A percentile compares a stretch with the other conserved stretches of the same genome.
These are phyloP conservation scores for Babyrousa celebensis DNA, from an alignment of 2,797 vertebrate genomes.

Conservation along the genomic window DNA sequence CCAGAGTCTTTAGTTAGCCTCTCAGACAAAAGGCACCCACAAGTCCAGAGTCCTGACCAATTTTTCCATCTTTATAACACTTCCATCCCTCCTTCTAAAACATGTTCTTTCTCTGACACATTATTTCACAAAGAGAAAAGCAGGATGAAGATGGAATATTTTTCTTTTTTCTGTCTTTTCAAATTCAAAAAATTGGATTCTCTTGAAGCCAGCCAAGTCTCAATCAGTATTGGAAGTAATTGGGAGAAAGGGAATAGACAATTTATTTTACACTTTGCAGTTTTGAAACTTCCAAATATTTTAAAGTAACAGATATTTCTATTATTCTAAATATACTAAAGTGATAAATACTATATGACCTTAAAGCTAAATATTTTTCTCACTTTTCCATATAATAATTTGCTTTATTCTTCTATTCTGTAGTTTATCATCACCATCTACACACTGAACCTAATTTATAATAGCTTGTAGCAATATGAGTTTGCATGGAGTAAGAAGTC, in stretches of 20 bases:
- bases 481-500: not conserved
- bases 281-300: constrained; percentile 20
- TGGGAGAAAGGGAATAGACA: not conserved
- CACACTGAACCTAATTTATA: constrained; percentile 14
- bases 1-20: not conserved
- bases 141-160: not conserved
- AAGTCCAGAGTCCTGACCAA: not conserved
- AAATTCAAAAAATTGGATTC: not conserved
- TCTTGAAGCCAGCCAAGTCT: not conserved
- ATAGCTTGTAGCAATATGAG: not conserved
- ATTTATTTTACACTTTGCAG: not conserved
- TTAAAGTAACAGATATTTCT: not conserved
- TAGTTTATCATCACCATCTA: not conserved
- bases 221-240: not conserved
- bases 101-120: not conserved
- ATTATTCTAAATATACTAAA: constrained; percentile 27
- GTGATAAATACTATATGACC: not conserved
- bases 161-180: not conserved
- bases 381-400: not conserved
- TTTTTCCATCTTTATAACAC: not conserved
- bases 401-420: not conserved
- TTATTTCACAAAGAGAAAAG: not conserved
- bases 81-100: not conserved
- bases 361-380: constrained; percentile 58
- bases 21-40: not conserved